These are phyloP conservation scores for Mionectes olivaceus DNA, from an alignment of 2,797 vertebrate genomes.

Conservation along the genomic window DNA sequence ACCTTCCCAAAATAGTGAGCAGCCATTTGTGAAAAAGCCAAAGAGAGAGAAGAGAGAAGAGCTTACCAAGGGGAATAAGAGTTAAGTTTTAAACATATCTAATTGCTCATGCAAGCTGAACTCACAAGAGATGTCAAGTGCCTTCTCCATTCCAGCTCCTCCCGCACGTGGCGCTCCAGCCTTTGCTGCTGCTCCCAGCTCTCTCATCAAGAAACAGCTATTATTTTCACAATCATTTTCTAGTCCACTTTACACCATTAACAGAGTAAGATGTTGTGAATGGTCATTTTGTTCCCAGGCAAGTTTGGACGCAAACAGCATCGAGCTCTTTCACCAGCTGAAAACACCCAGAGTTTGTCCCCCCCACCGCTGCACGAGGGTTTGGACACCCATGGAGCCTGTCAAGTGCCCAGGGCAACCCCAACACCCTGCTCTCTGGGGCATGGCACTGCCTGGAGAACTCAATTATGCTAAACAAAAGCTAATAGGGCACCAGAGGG, in stretches of 20 bases:
- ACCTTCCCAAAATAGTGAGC: accelerated
- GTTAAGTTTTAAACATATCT: neutral
- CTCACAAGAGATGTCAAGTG: constrained; percentile 2
- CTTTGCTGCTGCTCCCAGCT: neutral
- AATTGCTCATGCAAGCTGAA: neutral
- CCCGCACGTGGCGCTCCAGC: accelerated
- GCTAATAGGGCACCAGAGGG: neutral
- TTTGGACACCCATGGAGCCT: neutral
- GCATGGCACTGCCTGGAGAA: neutral
- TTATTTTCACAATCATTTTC: constrained; percentile 38
- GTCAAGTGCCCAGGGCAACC: neutral
- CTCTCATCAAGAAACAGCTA: constrained; percentile 17
- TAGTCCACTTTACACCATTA: constrained; percentile 5
- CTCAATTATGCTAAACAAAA: constrained; percentile 17
- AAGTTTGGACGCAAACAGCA: constrained; percentile 9
- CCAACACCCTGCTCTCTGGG: neutral
- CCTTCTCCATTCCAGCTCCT: neutral
- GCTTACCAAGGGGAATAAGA: neutral
- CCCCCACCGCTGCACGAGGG: accelerated
- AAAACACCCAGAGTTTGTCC: neutral
- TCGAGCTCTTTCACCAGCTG: neutral
- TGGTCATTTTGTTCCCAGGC: neutral
- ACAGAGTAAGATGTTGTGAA: neutral
- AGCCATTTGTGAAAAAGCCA: neutral
- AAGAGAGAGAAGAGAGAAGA: neutral